These are phyloP conservation scores for Spatulosminthurus flaviceps DNA, from an alignment of 2,888 invertebrate species.

Conservation along the genomic window DNA sequence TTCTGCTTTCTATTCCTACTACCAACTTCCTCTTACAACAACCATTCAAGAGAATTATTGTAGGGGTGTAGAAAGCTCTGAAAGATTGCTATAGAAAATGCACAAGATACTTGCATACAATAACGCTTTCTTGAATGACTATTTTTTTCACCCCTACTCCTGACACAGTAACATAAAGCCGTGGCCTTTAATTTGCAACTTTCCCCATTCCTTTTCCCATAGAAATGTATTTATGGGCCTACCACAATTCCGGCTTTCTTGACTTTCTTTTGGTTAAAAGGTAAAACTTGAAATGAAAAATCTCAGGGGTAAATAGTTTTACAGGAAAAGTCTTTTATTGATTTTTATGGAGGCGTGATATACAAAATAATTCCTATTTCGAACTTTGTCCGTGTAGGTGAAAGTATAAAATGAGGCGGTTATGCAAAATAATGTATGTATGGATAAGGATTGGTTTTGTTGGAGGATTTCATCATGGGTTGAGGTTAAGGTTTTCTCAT, in stretches of 20 bases:
- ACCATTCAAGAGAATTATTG: not conserved
- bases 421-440: too few relatives aligned
- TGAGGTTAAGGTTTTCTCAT: too few relatives aligned
- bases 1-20: not conserved
- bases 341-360: too few relatives aligned
- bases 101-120: not conserved
- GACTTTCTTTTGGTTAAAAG: not conserved
- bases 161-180: conserved; percentile 5
- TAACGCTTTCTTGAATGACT: not conserved
- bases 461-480: too few relatives aligned
- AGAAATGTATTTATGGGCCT: not conserved
- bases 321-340: too few relatives aligned
- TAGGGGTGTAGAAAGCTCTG: not conserved
- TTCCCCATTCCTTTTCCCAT: not conserved
- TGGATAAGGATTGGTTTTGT: too few relatives aligned
- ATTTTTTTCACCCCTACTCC: not conserved
- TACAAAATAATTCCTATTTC: too few relatives aligned
- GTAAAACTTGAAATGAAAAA: too few relatives aligned
- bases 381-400: too few relatives aligned
- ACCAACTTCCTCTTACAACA: too few relatives aligned
- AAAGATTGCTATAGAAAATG: not conserved
- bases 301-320: too few relatives aligned
- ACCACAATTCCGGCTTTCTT: not conserved
- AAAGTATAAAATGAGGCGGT: too few relatives aligned
- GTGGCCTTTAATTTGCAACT: not conserved